A percentile compares a stretch with the other conserved stretches of the same genome.
phyloP scores from a whole-genome alignment of 2,113 vertebrate genomes.

The Australoheros scitulus region DNA sequence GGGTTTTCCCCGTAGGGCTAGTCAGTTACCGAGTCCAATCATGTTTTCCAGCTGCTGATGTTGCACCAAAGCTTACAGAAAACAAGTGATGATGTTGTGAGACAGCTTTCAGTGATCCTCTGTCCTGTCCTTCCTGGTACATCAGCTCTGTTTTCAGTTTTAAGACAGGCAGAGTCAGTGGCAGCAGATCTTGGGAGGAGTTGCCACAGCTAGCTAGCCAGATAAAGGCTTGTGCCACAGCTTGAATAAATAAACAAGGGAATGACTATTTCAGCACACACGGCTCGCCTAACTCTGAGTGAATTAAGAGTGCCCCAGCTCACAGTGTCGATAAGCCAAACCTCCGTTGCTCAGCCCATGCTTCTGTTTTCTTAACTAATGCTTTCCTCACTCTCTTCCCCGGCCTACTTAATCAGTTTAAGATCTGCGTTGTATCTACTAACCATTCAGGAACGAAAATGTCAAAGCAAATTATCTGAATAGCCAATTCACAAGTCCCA shows the following conservation, averaged over 20 bases:
- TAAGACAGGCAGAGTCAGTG: neutral
- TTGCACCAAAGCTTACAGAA: conserved; percentile 28
- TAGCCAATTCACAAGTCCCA: conserved; percentile 62
- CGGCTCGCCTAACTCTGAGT: conserved; percentile 65
- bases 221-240: conserved; percentile 65
- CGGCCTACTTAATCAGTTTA: conserved; percentile 66
- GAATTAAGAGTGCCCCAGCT: conserved; percentile 69
- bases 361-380: conserved; percentile 79
- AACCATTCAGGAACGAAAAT: conserved; percentile 64
- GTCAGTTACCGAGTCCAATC: conserved; percentile 44
- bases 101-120: conserved; percentile 47
- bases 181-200: conserved; percentile 3
- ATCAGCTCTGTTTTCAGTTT: conserved; percentile 42
- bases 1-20: conserved; percentile 43
- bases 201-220: conserved; percentile 19
- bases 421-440: conserved; percentile 61
- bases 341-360: conserved; percentile 48
- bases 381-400: conserved; percentile 52
- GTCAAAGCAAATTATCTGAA: conserved; percentile 75
- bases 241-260: conserved; percentile 75
- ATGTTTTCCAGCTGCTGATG: conserved; percentile 50
- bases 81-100: conserved; percentile 41
- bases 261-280: conserved; percentile 72
- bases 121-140: conserved; percentile 39
- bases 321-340: conserved; percentile 63